Evolutionary conservation across 2,113 vertebrate genomes (phyloP), one percentile per base, ranked within the genome.

Genomic region (Ceyx melanurus): DNA sequence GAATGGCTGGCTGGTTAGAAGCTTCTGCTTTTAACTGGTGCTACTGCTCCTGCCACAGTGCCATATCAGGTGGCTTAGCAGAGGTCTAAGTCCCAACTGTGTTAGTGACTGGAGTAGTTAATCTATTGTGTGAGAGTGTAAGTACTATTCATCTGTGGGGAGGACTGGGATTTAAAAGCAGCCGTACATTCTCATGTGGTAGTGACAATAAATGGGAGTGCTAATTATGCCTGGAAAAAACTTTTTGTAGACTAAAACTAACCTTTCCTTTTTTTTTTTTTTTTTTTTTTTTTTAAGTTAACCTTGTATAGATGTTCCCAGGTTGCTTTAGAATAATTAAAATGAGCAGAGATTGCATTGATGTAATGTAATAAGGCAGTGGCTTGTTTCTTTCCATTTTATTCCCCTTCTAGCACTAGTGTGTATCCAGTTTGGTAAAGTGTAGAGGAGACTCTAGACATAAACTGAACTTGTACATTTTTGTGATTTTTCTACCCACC

Each of bases 51-150:
- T 15, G 48, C 12, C 20, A 1, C 1, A 1, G 26, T n/a, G 40
- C 42, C 35, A 19, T 46, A 10, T 9, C 11, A 18, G 54, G 46
- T 3, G 42, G 56, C 48, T 10, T 28, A 54, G 73, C 48, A 15
- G 45, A 19, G 17, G 8, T 10, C 14, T 15, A 8, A 13, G 43
- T 29, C 45, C 74, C 42, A 22, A 10, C 62, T 48, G 13, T 14
- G 7, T 2, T 15, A 37, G 37, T 37, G 42, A 14, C 51, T 66
- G 37, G 1, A 5, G 54, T 2, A 5, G 54, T 2, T 37, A 3
- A 11, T n/a, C 70, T 10, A 4, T 6, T 15, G 4, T 1, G 10
- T 20, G 10, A 4, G 51, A 43, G 50, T 17, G 9, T 3, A 9
- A 33, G 37, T 37, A 37, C 40, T n/a, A 3, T 6, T 37, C 10